phyloP scores from a whole-genome alignment of 2,797 vertebrate genomes.

The Botia almorhae region DNA sequence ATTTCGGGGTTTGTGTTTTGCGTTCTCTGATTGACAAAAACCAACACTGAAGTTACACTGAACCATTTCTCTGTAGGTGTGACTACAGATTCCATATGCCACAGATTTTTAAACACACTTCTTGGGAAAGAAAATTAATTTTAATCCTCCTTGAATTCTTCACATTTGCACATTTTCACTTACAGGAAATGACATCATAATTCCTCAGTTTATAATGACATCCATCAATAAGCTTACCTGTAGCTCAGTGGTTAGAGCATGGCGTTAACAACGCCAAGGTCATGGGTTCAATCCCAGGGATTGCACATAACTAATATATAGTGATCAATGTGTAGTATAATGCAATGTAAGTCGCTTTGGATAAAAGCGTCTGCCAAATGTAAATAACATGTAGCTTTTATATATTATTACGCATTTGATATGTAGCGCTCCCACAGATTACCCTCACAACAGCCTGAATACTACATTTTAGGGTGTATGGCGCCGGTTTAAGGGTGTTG shows the following conservation, averaged over 20 bases:
- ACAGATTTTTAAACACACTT: no score
- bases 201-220: not conserved
- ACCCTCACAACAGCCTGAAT: not conserved
- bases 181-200: not conserved
- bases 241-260: no score
- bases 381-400: no score
- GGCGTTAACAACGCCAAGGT: no score
- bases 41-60: conserved; percentile 12
- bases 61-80: conserved; percentile 52
- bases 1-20: not conserved
- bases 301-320: no score
- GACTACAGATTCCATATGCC: not conserved
- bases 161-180: conserved; percentile 66
- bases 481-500: not conserved
- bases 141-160: no score
- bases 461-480: not conserved
- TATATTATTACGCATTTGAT: not conserved
- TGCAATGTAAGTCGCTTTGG: no score
- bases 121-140: no score
- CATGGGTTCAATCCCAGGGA: no score
- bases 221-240: no score
- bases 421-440: not conserved
- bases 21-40: conserved; percentile 17
- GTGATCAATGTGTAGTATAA: no score
- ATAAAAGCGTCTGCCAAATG: no score